Evolutionary conservation across 2,797 vertebrate genomes (phyloP), one percentile per base, ranked within the genome.

Genomic region (Oreochromis mossambicus): DNA sequence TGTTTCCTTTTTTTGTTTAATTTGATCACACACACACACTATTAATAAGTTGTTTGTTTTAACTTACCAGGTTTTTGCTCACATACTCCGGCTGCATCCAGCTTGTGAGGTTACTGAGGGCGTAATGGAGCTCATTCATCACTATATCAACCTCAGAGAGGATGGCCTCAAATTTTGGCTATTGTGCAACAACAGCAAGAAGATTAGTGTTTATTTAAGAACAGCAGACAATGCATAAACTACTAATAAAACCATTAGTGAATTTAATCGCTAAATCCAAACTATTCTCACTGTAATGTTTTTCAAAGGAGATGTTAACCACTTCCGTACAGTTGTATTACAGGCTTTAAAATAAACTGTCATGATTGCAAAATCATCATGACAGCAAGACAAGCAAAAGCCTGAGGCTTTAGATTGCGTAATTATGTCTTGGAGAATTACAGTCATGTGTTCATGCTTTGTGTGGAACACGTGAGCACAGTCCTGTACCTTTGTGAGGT

Each of bases 101-200:
- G 87, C 55, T 88, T 3, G 86, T 61, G 11, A 97, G 55, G 93
- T 96, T 95, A 21, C 68, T 8, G 36, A 96, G 86, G 83, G 95
- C 82, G 4, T 79, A 70, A 80, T 93, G 78, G 70, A 96, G 51
- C 10, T 97, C 96, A 14, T 97, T 97, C 58, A 63, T 73, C 83
- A 96, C 91, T 0, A 96, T 91, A 0, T 95, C 94, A 3, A 97
- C 19, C 89, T 97, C 96, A 1, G 96, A 95, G 24, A 97, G 34
- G 78, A 95, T 3, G 5, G 94, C 86, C 87, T 97, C 96, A 84
- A 97, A 97, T 55, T 96, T 97, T 4, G 96, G 96, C 96, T 97
- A 84, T 32, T 1, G 54, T 12, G 32, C 7, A 26, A 36, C 2
- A 26, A 4, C 7, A 48, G 36, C 4, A 43, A 5, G 4, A 4